Evolutionary conservation across 1,140 invertebrate species (phyloP), one percentile per base, ranked within the genome.

Genomic region (Diorhabda carinulata): DNA sequence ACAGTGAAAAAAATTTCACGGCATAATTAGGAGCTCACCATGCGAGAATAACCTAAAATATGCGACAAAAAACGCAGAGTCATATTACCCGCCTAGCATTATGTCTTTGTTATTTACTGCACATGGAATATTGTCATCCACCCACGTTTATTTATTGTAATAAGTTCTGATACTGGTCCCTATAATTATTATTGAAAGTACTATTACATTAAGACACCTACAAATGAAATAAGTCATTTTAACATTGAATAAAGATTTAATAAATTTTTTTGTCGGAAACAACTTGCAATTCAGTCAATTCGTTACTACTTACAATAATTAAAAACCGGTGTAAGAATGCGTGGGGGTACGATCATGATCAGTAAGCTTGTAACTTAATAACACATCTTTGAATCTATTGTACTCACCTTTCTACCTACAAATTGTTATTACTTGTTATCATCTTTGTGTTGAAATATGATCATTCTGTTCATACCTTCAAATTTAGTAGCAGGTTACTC

Each of bases 171-270:
- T 41, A 52, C 52, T 56, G 63, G 63, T n/a, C 52, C 25, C 10
- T 45, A 64, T 64, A 45, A 44, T 64, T 45, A 63, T 63, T 63
- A 64, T 57, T 40, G 63, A 25, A 6, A 64, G 52, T 64, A 45
- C 52, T 43, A 44, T 56, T 64, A 64, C 45, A 64, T 64, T 64
- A 57, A 64, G 42, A 60, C 63, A 64, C 63, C 63, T 64, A 64
- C 63, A 64, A 43, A 40, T 52, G 44, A 44, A 64, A 64, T 57
- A 64, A 64, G 63, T 64, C 63, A 64, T 64, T 64, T 41, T 8
- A 47, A 64, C 40, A 47, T 64, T 47, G 40, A 47, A 64, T 64
- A 41, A 25, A 52, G 47, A 52, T n/a, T 8, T n/a, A 2, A 52
- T n/a, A 52, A 52, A 4, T n/a, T 2, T 52, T 52, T 52, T 52